Evolutionary conservation across 2,113 vertebrate genomes (phyloP).

Genomic region (Solenodon paradoxus): DNA sequence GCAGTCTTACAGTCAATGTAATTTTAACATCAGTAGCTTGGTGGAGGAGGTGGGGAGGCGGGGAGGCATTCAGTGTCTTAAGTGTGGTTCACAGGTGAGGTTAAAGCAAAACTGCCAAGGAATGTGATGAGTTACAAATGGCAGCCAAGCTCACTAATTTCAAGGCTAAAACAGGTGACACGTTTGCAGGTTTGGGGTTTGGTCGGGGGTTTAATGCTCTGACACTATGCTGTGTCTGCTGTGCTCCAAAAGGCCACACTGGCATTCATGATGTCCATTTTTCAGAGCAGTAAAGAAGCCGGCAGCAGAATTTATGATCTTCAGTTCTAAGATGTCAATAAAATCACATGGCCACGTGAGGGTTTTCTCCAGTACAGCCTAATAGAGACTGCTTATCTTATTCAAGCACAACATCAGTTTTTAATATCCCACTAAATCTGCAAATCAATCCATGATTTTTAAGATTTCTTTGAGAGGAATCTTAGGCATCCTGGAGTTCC

Average conservation of each 20-base stretch:
- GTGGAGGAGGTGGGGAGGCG: too few species aligned
- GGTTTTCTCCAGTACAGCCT: constrained; percentile 5
- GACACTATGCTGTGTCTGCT: not conserved
- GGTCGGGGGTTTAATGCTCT: not conserved
- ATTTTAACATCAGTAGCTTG: not conserved
- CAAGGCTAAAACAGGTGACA: not conserved
- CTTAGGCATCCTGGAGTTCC: constrained; percentile 11
- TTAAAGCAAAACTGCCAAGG: not conserved
- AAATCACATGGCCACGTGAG: not conserved
- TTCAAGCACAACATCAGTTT: constrained; percentile 45
- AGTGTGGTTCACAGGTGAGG: not conserved
- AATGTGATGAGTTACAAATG: not conserved
- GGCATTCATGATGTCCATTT: not conserved
- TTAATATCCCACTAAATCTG: constrained; percentile 51
- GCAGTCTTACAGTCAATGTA: too few species aligned
- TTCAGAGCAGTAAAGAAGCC: not conserved
- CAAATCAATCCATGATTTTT: constrained; percentile 52
- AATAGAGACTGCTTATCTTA: constrained; percentile 52
- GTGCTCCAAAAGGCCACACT: not conserved
- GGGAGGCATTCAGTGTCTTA: not conserved
- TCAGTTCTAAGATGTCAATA: constrained; percentile 52
- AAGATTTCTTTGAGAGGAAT: constrained; percentile 14
- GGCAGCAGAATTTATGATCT: not conserved
- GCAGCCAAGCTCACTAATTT: not conserved
- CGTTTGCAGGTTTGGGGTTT: not conserved